Evolutionary conservation across 2,797 vertebrate genomes (phyloP).

Genomic region (Myotis daubentonii): DNA sequence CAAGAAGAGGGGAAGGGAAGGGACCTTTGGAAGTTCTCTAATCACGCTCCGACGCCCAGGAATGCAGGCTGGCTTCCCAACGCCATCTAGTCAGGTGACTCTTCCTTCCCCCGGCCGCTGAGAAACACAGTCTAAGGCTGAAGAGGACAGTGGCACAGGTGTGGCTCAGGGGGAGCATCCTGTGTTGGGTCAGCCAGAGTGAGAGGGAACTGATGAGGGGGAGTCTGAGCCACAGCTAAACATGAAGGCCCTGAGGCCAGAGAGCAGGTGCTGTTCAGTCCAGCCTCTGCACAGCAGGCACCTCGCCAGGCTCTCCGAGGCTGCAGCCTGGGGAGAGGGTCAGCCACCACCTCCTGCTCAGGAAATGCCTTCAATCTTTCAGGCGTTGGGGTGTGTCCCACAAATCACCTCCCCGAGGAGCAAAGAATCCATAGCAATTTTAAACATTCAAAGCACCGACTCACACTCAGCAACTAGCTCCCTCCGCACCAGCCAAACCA

Average conservation of each 20-base stretch:
- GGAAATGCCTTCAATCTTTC: background rate
- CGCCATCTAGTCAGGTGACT: background rate
- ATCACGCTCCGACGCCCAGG: background rate
- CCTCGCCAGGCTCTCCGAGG: background rate
- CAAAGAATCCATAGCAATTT: background rate
- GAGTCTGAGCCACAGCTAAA: background rate
- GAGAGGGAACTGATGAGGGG: background rate
- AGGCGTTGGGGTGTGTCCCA: background rate
- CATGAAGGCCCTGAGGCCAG: rapidly evolving
- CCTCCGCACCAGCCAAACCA: background rate
- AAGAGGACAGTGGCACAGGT: background rate
- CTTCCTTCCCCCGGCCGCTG: too few relatives aligned
- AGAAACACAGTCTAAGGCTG: background rate
- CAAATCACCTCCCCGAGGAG: background rate
- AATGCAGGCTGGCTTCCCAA: background rate
- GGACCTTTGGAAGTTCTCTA: background rate
- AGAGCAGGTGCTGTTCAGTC: rapidly evolving
- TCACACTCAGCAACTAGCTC: background rate
- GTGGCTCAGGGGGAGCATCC: background rate
- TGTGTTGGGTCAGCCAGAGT: background rate
- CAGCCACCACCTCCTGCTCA: background rate
- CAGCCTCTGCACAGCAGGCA: background rate
- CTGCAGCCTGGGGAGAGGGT: background rate
- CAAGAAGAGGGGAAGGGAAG: background rate
- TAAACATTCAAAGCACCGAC: background rate